Evolutionary conservation across 2,888 invertebrate genomes (phyloP).

Genomic region (Eurytoma adleriae): DNA sequence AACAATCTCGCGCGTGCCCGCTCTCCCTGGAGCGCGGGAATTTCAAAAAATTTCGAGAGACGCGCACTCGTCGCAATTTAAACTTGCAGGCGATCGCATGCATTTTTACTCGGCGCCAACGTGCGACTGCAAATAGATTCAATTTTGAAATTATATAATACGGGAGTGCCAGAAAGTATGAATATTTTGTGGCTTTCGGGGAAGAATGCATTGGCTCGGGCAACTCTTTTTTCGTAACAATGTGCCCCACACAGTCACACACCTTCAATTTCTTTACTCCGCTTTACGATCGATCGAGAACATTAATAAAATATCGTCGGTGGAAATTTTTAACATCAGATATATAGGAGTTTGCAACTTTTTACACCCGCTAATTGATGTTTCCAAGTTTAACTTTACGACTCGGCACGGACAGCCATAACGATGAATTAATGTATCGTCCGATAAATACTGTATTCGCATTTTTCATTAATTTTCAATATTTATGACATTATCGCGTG

Average conservation of each 20-base stretch:
- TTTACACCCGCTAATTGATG: constrained; percentile 54
- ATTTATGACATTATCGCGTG: constrained; percentile 51
- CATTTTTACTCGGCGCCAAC: too few relatives aligned
- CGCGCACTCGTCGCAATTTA: too few relatives aligned
- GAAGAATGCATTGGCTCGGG: too few relatives aligned
- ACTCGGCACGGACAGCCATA: constrained; percentile 7
- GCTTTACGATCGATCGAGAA: constrained; percentile 15
- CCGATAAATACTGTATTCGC: constrained; percentile 42
- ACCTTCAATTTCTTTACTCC: background rate
- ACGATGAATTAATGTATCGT: constrained; percentile 52
- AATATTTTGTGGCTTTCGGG: background rate
- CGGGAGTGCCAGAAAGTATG: too few relatives aligned
- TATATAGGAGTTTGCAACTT: constrained; percentile 42
- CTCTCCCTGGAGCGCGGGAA: too few relatives aligned
- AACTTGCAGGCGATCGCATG: too few relatives aligned
- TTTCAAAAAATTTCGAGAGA: too few relatives aligned
- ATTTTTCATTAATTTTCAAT: constrained; percentile 56
- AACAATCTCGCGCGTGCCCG: too few relatives aligned
- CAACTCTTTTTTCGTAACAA: too few relatives aligned
- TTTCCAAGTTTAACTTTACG: constrained; percentile 56
- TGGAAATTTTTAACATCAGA: constrained; percentile 46
- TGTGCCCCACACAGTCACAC: too few relatives aligned
- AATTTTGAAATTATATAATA: too few relatives aligned
- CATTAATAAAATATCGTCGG: constrained; percentile 48
- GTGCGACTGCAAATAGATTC: too few relatives aligned